Base-by-base conservation (phyloP, 2,888 invertebrate genomes). In the Caenorhabditis parvicauda region DNA sequence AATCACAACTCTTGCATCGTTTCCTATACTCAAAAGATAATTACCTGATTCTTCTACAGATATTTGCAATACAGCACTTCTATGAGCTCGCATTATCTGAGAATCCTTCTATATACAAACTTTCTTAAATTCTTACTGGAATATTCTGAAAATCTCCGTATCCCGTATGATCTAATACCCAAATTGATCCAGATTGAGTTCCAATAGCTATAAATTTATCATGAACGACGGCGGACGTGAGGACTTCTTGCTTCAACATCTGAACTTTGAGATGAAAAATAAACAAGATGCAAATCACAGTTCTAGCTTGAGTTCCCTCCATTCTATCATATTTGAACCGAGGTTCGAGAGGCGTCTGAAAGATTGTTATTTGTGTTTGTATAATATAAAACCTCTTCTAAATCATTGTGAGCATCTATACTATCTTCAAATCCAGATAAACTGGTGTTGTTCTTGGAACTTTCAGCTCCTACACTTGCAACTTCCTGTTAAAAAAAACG, bases 1-100 rank as follows among this genome's bases (percentile, higher is more conserved):
- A 55, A 96, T 88, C 73, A 89, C 87, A 51, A 91, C 87, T 72
- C 81, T 79, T 3, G 83, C 83, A 75, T 85, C 85, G 75, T 84
- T 84, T 7, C 84, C 83, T 63, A 84, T 84, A 70, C 83, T 84
- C 37, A 91, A 92, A 25, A 96, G 88, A 81, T 89, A 90, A 82
- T 94, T 93, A n/a, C 94, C 96, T 77, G 89, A 90, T 24, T 87
- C 84, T 82, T 98, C 96, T 63, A 98, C 90, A 42, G 92, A 91
- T 69, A 98, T 91, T 81, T 90, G 90, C 83, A 95, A 94, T 0
- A 98, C 92, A 9, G 92, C 89, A 37, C 70, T 70, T 37, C 75
- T 63, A 50, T 79, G 79, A 25, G 70, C 63, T 29, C 64, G 64
- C n/a, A 64, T 45, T 7, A 55, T 56, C 75, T 76, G 46, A 54